phyloP scores from a whole-genome alignment of 2,113 vertebrate species.

The Hystrix cristata region DNA sequence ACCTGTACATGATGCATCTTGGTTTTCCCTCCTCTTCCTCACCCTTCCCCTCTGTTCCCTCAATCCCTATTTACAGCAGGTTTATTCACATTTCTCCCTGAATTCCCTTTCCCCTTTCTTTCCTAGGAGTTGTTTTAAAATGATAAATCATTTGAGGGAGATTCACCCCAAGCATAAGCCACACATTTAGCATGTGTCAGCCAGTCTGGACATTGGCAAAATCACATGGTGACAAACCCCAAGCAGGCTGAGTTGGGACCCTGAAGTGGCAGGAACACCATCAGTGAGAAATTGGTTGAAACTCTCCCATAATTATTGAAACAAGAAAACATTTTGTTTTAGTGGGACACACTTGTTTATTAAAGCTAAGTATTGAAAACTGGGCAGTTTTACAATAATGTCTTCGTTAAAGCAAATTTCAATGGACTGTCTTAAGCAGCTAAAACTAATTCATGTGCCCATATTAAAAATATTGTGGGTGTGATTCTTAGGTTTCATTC shows the following conservation, averaged over 20 bases:
- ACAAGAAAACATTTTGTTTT: conserved; percentile 43
- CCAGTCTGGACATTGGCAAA: background rate
- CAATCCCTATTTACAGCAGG: too few relatives aligned
- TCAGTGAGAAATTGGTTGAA: background rate
- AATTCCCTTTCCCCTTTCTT: too few relatives aligned
- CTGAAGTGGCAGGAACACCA: background rate
- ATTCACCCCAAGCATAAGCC: background rate
- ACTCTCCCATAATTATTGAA: conserved; percentile 5
- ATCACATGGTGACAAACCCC: background rate
- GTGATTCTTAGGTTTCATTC: conserved; percentile 4
- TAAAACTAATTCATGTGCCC: background rate
- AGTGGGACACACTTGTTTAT: background rate
- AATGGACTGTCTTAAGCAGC: background rate
- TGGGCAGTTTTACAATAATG: background rate
- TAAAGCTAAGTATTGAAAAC: conserved; percentile 34
- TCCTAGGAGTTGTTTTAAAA: background rate
- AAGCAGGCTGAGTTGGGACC: background rate
- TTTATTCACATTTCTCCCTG: too few relatives aligned
- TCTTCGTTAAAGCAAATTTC: conserved; percentile 33
- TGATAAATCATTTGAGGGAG: background rate
- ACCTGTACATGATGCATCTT: too few relatives aligned
- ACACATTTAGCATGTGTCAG: background rate
- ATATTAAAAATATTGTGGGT: background rate
- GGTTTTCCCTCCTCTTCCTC: too few relatives aligned
- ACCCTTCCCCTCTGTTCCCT: too few relatives aligned